These are phyloP conservation scores for Dynastes grantii DNA, from an alignment of 2,888 invertebrate genomes.

Conservation along the genomic window DNA sequence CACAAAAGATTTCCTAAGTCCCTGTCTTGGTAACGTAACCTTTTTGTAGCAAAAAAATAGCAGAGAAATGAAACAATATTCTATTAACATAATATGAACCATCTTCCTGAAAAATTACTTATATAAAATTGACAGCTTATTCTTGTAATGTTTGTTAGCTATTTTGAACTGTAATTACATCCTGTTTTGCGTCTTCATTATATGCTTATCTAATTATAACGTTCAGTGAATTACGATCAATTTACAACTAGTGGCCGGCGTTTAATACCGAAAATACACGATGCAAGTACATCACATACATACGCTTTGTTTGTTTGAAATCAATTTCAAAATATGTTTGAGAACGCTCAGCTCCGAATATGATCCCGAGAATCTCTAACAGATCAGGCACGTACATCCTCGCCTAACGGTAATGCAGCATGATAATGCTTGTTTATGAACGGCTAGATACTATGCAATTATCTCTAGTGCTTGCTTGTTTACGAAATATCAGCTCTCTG, in stretches of 20 bases:
- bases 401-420: not conserved
- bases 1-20: no score
- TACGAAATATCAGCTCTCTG: not conserved
- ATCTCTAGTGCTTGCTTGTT: constrained; percentile 3
- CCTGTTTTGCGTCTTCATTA: no score
- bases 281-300: not conserved
- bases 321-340: not conserved
- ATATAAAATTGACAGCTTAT: no score
- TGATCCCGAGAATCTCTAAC: not conserved
- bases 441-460: constrained; percentile 8
- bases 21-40: no score
- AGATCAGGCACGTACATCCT: not conserved
- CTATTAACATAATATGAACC: no score
- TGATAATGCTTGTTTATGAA: constrained; percentile 27
- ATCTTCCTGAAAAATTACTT: no score
- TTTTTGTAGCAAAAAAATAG: no score
- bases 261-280: not conserved
- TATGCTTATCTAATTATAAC: no score
- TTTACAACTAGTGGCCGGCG: not conserved
- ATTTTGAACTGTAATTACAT: no score
- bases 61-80: no score
- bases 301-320: not conserved
- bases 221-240: not conserved
- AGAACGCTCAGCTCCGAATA: not conserved
- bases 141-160: no score